Evolutionary conservation across 2,797 vertebrate species (phyloP).

Genomic region (Spondyliosoma cantharus): DNA sequence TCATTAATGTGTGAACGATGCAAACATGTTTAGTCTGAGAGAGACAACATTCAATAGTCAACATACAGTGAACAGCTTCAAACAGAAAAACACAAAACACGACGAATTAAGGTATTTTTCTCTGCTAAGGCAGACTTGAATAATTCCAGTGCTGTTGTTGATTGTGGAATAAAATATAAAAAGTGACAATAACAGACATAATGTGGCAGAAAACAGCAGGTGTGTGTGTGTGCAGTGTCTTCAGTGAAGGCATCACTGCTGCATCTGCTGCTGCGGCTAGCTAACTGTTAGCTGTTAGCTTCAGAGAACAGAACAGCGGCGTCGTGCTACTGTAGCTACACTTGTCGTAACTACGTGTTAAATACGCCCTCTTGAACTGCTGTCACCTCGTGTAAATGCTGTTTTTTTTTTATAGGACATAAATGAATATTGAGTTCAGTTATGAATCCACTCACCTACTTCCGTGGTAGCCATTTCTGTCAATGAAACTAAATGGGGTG

Average conservation of each 20-base stretch:
- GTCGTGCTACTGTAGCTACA: rapidly evolving
- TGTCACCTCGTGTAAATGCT: background rate
- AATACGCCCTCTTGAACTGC: background rate
- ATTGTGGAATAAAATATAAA: background rate
- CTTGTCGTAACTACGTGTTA: background rate
- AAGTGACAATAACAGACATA: background rate
- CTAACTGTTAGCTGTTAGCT: slow-evolving; percentile 57
- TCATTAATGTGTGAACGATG: background rate
- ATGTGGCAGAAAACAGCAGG: background rate
- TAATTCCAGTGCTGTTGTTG: too few species aligned
- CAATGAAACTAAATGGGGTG: slow-evolving; percentile 29
- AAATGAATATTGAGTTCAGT: background rate
- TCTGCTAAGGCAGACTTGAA: rapidly evolving
- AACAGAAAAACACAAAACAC: background rate
- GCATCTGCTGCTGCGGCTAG: slow-evolving; percentile 17
- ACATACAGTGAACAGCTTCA: background rate
- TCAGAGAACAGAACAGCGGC: background rate
- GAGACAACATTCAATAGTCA: background rate
- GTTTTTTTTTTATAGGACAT: rapidly evolving
- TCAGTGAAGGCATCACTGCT: background rate
- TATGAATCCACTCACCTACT: slow-evolving; percentile 78
- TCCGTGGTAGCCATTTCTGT: slow-evolving; percentile 81
- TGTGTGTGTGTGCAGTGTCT: background rate
- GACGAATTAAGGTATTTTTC: background rate
- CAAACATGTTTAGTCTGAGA: background rate